Percentiles rank a stretch among this genome's conserved stretches.
Conservation (phyloP, 92 coral and sea anemone species). For the Phenganax stokvisi region DNA sequence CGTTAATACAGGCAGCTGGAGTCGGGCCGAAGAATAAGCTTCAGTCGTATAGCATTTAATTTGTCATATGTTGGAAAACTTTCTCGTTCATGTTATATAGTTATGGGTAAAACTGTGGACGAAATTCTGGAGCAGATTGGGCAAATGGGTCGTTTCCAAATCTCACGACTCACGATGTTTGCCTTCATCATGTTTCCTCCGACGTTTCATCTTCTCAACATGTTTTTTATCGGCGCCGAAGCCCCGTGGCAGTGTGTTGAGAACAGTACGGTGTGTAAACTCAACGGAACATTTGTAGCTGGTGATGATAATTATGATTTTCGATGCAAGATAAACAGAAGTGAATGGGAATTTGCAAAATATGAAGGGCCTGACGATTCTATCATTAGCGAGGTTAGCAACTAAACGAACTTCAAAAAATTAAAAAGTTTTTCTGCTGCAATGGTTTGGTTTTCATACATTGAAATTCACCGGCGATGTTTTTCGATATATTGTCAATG, state of each 20-base stretch:
- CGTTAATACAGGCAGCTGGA: not conserved
- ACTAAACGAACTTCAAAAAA: too few relatives aligned
- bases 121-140: conserved; percentile 72
- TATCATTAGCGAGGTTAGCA: conserved; percentile 77
- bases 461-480: not conserved
- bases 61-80: not conserved
- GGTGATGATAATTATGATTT: conserved; percentile 51
- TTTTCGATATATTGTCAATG: not conserved
- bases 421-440: not conserved
- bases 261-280: conserved; percentile 53
- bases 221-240: conserved; percentile 92
- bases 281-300: conserved; percentile 58
- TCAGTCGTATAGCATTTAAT: not conserved
- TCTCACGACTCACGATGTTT: conserved; percentile 64
- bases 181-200: conserved; percentile 67
- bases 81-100: not conserved
- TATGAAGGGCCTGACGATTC: conserved; percentile 62
- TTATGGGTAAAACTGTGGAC: conserved; percentile 52
- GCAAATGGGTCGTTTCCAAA: conserved; percentile 83
- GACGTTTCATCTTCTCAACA: conserved; percentile 81
- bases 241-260: conserved; percentile 69
- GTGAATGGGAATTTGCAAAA: conserved; percentile 79
- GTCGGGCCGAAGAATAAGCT: too few relatives aligned
- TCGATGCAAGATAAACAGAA: conserved; percentile 70
- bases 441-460: too few relatives aligned